Percentiles rank a stretch among this genome's conserved stretches.
phyloP scores from a whole-genome alignment of 2,888 invertebrate species.

The Augochlorella aurata region DNA sequence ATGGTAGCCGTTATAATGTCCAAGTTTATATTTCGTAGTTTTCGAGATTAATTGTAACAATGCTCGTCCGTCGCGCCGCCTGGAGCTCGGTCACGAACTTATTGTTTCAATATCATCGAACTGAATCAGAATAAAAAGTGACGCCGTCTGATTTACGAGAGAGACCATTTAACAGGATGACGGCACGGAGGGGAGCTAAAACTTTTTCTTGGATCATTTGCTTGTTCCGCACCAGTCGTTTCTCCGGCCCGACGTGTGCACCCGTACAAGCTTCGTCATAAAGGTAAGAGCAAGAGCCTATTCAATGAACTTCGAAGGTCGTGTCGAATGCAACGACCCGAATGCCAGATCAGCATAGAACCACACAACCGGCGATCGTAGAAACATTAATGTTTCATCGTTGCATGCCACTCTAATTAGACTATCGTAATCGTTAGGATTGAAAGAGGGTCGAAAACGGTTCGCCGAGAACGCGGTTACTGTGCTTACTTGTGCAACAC shows the following conservation, averaged over 20 bases:
- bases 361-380: constrained; percentile 8
- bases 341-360: constrained; percentile 12
- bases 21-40: neutral
- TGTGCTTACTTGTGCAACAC: no score
- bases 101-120: constrained; percentile 6
- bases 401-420: constrained; percentile 37
- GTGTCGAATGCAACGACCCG: constrained; percentile 52
- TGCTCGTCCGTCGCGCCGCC: neutral
- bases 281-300: constrained; percentile 50
- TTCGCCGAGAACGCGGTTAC: neutral
- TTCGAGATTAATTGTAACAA: neutral
- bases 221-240: constrained; percentile 38
- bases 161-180: constrained; percentile 30
- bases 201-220: constrained; percentile 35
- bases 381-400: constrained; percentile 34
- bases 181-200: neutral
- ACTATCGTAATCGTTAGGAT: constrained; percentile 10
- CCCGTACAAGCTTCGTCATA: constrained; percentile 42
- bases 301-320: constrained; percentile 57
- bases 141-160: constrained; percentile 14
- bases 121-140: constrained; percentile 16
- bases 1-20: neutral
- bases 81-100: neutral
- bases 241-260: constrained; percentile 26
- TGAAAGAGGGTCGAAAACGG: neutral